Evolutionary conservation across 2,888 invertebrate species (phyloP).

Genomic region (Brenthis hecate): DNA sequence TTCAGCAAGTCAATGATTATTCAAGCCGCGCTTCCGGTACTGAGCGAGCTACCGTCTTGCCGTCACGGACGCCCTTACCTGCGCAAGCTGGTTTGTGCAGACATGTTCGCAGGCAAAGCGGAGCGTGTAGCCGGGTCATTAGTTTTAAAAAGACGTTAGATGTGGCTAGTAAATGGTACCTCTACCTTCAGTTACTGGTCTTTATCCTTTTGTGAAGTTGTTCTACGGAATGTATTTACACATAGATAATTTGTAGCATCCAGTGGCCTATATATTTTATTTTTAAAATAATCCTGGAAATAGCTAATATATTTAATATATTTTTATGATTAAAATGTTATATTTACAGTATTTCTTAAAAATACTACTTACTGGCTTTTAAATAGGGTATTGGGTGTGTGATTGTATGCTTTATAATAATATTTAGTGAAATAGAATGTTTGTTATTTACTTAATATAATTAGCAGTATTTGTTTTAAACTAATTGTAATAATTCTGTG

Average conservation of each 20-base stretch:
- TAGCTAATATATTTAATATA: background rate
- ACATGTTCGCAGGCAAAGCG: too few relatives aligned
- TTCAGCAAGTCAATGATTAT: too few relatives aligned
- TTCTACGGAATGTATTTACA: background rate
- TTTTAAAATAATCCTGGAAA: background rate
- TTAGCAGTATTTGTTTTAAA: conserved; percentile 44
- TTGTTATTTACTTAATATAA: conserved; percentile 33
- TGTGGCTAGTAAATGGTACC: background rate
- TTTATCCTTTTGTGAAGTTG: background rate
- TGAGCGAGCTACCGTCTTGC: too few relatives aligned
- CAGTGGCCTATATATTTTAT: background rate
- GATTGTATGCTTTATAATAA: conserved; percentile 11
- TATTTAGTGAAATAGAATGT: conserved; percentile 1
- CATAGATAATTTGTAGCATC: background rate
- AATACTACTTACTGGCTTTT: background rate
- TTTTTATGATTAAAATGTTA: conserved; percentile 2
- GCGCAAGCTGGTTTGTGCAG: too few relatives aligned
- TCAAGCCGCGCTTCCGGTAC: too few relatives aligned
- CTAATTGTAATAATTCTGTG: conserved; percentile 45
- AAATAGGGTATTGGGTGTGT: conserved; percentile 4
- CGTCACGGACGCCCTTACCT: too few relatives aligned
- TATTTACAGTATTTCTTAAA: background rate
- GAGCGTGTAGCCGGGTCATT: background rate
- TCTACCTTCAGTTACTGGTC: background rate
- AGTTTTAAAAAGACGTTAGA: background rate